Conservation (phyloP, 2,888 invertebrate genomes). For the Parnassius smintheus region DNA sequence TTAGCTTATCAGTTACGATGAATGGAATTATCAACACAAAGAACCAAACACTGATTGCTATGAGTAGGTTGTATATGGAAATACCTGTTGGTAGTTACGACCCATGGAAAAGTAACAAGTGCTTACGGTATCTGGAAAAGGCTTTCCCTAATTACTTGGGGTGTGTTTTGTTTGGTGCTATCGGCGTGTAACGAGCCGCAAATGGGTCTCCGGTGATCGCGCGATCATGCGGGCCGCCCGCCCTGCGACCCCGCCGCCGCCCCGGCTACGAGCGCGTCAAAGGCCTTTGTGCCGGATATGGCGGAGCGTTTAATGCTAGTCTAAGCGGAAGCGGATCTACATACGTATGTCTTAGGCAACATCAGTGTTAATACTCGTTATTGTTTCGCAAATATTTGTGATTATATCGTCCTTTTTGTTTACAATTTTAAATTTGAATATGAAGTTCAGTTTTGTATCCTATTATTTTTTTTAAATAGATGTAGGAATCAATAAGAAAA, state of each 20-base stretch:
- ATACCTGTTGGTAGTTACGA: slow-evolving; percentile 19
- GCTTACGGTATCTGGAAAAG: slow-evolving; percentile 78
- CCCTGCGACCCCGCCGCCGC: slow-evolving; percentile 47
- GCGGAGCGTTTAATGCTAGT: slow-evolving; percentile 34
- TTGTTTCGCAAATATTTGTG: too few species aligned
- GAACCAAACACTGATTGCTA: not conserved
- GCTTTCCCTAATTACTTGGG: slow-evolving; percentile 80
- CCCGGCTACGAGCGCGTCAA: slow-evolving; percentile 58
- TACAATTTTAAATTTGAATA: too few species aligned
- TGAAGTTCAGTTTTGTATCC: too few species aligned
- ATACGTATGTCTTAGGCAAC: not conserved
- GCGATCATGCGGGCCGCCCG: slow-evolving; percentile 78
- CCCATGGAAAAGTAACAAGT: slow-evolving; percentile 49
- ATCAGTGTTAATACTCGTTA: too few species aligned
- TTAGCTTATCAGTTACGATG: too few species aligned
- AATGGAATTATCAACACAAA: too few species aligned
- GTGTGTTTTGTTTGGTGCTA: slow-evolving; percentile 80
- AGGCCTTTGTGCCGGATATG: slow-evolving; percentile 74
- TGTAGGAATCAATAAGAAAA: too few species aligned
- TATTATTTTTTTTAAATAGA: too few species aligned
- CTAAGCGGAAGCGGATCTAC: slow-evolving; percentile 37
- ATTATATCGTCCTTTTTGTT: too few species aligned
- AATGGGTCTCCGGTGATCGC: slow-evolving; percentile 76
- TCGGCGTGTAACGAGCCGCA: slow-evolving; percentile 79
- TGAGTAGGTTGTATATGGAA: slow-evolving; percentile 7